These are phyloP conservation scores for Polyploca ridens DNA, from an alignment of 2,888 invertebrate genomes.

Conservation along the genomic window DNA sequence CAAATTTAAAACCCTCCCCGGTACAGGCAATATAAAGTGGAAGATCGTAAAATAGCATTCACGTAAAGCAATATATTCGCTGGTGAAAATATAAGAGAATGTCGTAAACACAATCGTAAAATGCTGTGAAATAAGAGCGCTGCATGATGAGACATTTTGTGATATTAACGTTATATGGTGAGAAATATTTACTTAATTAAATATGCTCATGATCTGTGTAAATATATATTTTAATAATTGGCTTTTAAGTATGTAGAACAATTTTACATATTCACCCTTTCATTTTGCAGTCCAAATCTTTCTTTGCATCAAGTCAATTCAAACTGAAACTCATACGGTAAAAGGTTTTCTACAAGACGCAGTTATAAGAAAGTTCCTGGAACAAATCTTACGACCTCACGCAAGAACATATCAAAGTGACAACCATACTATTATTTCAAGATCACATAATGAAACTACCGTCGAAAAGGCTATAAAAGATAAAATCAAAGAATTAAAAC, in stretches of 20 bases:
- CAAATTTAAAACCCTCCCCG: slow-evolving; percentile 8
- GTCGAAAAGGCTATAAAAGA: slow-evolving; percentile 44
- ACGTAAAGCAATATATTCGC: slow-evolving; percentile 10
- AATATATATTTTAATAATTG: too few species aligned
- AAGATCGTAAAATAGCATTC: slow-evolving; percentile 9
- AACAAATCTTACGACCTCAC: slow-evolving; percentile 46
- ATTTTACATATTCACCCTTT: background rate
- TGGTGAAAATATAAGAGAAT: background rate
- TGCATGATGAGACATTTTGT: slow-evolving; percentile 11
- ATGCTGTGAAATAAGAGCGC: slow-evolving; percentile 14
- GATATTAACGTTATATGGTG: background rate
- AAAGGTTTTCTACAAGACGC: slow-evolving; percentile 31
- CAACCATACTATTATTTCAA: background rate
- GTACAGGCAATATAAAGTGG: slow-evolving; percentile 7
- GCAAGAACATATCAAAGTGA: slow-evolving; percentile 25
- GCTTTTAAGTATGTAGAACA: background rate
- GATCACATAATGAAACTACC: slow-evolving; percentile 21
- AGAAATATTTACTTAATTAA: background rate
- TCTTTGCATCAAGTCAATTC: background rate
- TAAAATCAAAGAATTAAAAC: slow-evolving; percentile 50
- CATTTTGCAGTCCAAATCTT: background rate
- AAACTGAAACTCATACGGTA: background rate
- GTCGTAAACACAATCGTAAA: background rate
- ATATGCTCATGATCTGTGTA: background rate
- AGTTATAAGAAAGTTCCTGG: slow-evolving; percentile 40